Percentiles rank a stretch among this genome's conserved stretches.
phyloP scores from a whole-genome alignment of 2,113 vertebrate genomes.

The Telmatochromis sp. region DNA sequence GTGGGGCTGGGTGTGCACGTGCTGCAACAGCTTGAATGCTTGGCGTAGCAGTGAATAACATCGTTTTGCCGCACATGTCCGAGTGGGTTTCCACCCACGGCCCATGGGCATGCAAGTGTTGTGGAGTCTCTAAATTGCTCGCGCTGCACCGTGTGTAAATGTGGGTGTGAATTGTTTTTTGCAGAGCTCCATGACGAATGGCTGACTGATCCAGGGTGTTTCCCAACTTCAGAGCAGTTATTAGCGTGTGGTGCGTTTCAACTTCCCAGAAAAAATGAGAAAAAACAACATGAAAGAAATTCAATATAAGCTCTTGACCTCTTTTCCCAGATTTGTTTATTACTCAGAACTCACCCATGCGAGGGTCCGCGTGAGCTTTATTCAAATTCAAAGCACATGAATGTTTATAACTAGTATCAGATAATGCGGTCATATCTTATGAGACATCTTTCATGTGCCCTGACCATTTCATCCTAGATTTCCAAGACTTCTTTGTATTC shows the following conservation, averaged over 20 bases:
- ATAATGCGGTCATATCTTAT: background rate
- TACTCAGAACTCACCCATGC: background rate
- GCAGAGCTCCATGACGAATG: background rate
- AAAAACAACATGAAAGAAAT: background rate
- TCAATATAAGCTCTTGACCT: background rate
- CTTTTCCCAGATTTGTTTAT: background rate
- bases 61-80: background rate
- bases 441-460: background rate
- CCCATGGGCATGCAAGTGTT: background rate
- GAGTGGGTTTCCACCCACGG: conserved; percentile 12
- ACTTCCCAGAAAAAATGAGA: background rate
- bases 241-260: background rate
- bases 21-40: background rate
- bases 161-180: background rate
- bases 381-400: background rate
- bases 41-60: background rate
- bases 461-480: background rate
- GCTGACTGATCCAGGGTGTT: background rate
- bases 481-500: background rate
- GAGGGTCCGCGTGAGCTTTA: background rate
- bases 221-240: background rate
- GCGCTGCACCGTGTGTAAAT: background rate
- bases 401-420: background rate
- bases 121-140: background rate
- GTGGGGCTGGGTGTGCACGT: background rate